phyloP scores from a whole-genome alignment of 2,113 vertebrate genomes.

The Stomatorhinus ivindoensis region DNA sequence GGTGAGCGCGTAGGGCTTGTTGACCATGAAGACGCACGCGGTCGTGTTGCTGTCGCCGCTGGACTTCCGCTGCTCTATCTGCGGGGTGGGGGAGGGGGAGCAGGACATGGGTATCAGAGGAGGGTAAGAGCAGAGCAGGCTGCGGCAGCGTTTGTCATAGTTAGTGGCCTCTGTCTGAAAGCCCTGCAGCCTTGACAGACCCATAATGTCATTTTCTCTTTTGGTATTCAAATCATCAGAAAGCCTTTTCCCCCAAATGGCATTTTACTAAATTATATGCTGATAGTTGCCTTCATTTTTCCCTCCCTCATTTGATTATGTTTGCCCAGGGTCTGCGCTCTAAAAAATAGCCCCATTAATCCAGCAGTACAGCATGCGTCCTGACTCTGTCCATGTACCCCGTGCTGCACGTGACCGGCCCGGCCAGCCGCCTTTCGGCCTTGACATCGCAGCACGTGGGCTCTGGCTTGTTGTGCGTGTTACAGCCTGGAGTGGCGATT shows the following conservation, averaged over 20 bases:
- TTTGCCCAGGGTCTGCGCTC: background rate
- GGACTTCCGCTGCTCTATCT: slow-evolving; percentile 82
- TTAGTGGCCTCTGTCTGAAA: background rate
- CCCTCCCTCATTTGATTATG: background rate
- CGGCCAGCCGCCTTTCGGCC: background rate
- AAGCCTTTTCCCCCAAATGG: background rate
- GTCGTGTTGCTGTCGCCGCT: slow-evolving; percentile 78
- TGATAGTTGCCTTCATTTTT: background rate
- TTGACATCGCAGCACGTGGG: background rate
- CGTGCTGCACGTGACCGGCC: background rate
- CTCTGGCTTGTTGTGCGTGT: background rate
- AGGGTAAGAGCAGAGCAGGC: background rate
- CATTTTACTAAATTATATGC: background rate
- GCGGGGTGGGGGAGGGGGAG: slow-evolving; percentile 17
- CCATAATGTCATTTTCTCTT: background rate
- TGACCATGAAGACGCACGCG: slow-evolving; percentile 95
- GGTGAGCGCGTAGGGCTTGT: slow-evolving; percentile 94
- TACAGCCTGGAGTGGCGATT: background rate
- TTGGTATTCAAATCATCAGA: background rate
- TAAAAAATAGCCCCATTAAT: background rate
- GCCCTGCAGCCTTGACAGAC: background rate
- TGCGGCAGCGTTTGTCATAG: background rate
- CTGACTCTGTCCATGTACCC: background rate
- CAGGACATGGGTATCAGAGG: background rate
- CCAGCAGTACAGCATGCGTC: background rate